Evolutionary conservation across 2,113 vertebrate species (phyloP), one percentile per base, ranked within the genome.

Genomic region (Pipra filicauda): DNA sequence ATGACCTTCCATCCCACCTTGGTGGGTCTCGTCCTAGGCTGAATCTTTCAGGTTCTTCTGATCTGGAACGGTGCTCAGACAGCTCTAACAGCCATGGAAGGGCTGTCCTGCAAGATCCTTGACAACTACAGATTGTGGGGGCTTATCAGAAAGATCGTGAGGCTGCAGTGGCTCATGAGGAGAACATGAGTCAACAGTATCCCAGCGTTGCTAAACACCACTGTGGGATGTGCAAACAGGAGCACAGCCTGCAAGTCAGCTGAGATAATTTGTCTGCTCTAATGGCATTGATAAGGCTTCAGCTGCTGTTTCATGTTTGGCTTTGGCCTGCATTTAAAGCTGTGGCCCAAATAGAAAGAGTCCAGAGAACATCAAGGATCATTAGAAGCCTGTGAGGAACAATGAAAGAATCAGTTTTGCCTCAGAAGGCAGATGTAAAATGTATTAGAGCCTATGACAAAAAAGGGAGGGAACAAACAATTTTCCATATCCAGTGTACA

Each of bases 161-260:
- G 72, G 59, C 80, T 91, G 72, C 76, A 51, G 80, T 9, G 55
- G 79, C 59, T 90, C 76, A 22, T 2, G 69, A 59, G 71, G 2
- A 12, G 58, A 46, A 33, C 5, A 4, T 46, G 55, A 96, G 78
- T 94, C 82, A 95, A 86, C 82, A 70, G 71, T 43, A 35, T 37
- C 77, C 6, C 5, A 35, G 18, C 0, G 6, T 30, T 51, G 66
- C 74, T 27, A 79, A 91, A 70, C 75, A 73, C 90, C 0, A 0
- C 79, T 30, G 69, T 33, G 55, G 79, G 83, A 54, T 95, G 89
- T 92, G 91, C 83, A 95, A 95, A 96, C 80, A 92, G 88, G 11
- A 84, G 61, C 83, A 44, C 5, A 65, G 86, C 69, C 83, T 75
- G 84, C 73, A 31, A 92, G 80, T 71, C 95, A 95, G 76, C 89